Evolutionary conservation across 1,140 invertebrate species (phyloP).

Genomic region (Atta colombica): DNA sequence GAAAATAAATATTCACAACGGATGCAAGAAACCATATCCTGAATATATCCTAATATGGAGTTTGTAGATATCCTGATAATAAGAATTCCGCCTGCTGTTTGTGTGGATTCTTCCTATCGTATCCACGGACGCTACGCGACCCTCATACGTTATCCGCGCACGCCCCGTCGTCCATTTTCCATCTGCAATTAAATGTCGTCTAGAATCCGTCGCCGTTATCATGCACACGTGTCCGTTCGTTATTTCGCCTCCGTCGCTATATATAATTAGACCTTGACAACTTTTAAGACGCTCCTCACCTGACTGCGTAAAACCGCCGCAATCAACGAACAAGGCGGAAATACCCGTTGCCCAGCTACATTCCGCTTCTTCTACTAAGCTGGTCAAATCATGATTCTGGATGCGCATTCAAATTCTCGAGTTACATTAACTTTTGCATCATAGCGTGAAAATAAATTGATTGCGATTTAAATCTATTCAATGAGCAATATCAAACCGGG

Average conservation of each 20-base stretch:
- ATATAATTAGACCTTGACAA: neutral
- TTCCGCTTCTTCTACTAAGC: neutral
- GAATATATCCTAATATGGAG: slow-evolving; percentile 67
- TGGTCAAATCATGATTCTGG: neutral
- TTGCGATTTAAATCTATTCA: neutral
- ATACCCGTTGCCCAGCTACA: neutral
- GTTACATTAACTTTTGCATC: neutral
- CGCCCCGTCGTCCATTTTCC: slow-evolving; percentile 72
- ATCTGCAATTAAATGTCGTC: slow-evolving; percentile 79
- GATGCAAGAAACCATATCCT: slow-evolving; percentile 69
- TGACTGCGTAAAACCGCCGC: slow-evolving; percentile 76
- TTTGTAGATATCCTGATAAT: slow-evolving; percentile 51
- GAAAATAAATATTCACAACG: slow-evolving; percentile 76
- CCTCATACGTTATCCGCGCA: slow-evolving; percentile 70
- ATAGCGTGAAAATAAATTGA: neutral
- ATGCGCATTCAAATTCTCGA: neutral
- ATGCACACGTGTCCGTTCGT: slow-evolving; percentile 61
- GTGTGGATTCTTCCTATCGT: slow-evolving; percentile 50
- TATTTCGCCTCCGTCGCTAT: neutral
- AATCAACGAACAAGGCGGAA: slow-evolving; percentile 70
- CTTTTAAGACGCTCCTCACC: slow-evolving; percentile 73
- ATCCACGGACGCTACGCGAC: slow-evolving; percentile 63
- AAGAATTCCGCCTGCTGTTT: neutral
- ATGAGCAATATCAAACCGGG: neutral
- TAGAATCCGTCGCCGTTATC: slow-evolving; percentile 70